These are phyloP conservation scores for Phymanthus crucifer DNA, from an alignment of 92 coral and sea anemone genomes.

Conservation along the genomic window DNA sequence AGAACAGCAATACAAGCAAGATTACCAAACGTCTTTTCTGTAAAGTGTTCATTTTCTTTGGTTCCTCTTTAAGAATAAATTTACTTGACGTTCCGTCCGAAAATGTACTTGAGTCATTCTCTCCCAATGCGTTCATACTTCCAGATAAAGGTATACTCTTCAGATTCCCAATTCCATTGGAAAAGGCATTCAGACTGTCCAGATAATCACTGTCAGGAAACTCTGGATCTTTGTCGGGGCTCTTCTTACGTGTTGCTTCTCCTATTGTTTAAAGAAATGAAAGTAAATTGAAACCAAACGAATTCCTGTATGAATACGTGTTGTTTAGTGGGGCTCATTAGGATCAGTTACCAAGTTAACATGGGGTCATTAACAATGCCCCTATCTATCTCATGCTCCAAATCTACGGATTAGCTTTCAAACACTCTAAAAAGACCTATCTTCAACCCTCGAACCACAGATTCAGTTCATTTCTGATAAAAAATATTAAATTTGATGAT, in stretches of 20 bases:
- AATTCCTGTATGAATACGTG: too few species aligned
- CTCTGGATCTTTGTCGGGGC: background rate
- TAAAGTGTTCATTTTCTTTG: background rate
- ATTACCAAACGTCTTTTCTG: background rate
- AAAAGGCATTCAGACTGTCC: background rate
- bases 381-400: background rate
- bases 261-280: background rate
- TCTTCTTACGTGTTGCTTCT: background rate
- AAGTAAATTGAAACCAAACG: background rate
- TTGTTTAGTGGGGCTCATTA: background rate
- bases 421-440: background rate
- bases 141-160: conserved; percentile 13
- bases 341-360: background rate
- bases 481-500: too few species aligned
- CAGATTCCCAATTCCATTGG: background rate
- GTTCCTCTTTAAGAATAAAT: conserved; percentile 36
- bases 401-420: background rate
- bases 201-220: background rate
- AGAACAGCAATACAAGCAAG: conserved; percentile 13
- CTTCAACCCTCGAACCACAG: too few species aligned
- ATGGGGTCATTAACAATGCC: background rate
- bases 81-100: conserved; percentile 6
- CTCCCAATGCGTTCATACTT: conserved; percentile 31
- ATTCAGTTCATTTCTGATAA: too few species aligned
- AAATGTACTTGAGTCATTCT: background rate